Percentiles rank a stretch among this genome's conserved stretches.
Conservation (phyloP, 1,140 invertebrate genomes). For the Dryas iulia region DNA sequence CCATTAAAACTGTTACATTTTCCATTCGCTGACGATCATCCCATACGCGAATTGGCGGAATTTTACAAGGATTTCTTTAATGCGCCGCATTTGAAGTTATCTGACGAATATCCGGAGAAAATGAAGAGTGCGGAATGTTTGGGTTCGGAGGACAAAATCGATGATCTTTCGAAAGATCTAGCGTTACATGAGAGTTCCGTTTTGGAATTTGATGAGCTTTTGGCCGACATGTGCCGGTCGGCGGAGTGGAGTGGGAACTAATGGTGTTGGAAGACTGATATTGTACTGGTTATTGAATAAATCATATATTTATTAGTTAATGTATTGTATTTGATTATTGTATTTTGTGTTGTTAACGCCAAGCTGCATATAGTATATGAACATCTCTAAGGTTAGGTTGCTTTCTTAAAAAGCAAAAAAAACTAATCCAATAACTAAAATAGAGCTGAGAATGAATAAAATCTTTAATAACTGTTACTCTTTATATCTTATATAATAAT, state of each 20-base stretch:
- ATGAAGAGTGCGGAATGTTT: conserved; percentile 40
- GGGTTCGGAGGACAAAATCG: conserved; percentile 43
- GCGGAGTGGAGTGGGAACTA: conserved; percentile 67
- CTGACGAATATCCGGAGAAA: conserved; percentile 41
- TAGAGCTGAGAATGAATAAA: too few relatives aligned
- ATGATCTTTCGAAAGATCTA: conserved; percentile 66
- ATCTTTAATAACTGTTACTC: too few relatives aligned
- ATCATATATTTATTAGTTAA: conserved; percentile 24
- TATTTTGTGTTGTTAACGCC: background rate
- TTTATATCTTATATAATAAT: too few relatives aligned
- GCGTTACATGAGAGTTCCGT: conserved; percentile 64
- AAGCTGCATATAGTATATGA: background rate
- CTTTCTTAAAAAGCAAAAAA: background rate
- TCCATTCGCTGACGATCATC: conserved; percentile 70
- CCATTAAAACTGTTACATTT: conserved; percentile 65
- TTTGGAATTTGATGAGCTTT: conserved; percentile 67
- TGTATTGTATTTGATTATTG: conserved; percentile 13
- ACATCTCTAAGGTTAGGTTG: too few relatives aligned
- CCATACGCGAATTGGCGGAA: conserved; percentile 69
- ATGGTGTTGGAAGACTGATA: conserved; percentile 59
- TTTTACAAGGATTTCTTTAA: conserved; percentile 77
- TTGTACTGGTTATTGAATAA: conserved; percentile 35
- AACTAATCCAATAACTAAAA: background rate
- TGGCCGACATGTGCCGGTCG: conserved; percentile 70
- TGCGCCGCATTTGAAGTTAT: conserved; percentile 65